phyloP scores from a whole-genome alignment of 2,113 vertebrate species.

The Cyanoramphus novaezelandiae region DNA sequence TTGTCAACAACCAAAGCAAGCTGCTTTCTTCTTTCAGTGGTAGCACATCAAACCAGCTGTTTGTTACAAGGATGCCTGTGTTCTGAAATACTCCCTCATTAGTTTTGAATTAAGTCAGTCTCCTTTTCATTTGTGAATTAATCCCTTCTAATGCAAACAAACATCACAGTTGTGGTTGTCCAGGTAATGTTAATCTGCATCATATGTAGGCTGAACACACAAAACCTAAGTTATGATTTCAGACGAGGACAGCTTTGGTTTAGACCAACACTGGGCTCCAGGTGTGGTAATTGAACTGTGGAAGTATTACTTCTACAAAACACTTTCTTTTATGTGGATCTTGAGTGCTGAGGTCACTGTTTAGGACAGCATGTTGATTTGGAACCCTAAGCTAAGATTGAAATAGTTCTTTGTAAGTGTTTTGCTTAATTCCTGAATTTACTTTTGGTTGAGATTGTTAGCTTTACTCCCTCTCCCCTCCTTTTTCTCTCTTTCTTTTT shows the following conservation, averaged over 20 bases:
- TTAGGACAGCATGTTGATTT: neutral
- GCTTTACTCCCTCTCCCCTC: neutral
- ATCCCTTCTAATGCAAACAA: conserved; percentile 21
- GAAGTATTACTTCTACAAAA: neutral
- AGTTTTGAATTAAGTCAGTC: conserved; percentile 30
- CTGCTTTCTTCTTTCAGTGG: neutral
- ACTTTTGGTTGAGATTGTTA: neutral
- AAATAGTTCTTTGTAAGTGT: conserved; percentile 6
- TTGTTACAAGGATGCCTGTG: neutral
- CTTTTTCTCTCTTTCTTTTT: neutral
- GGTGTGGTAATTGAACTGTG: neutral
- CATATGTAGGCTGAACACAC: neutral
- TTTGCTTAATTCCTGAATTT: neutral
- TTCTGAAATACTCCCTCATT: conserved; percentile 10
- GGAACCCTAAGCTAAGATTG: neutral
- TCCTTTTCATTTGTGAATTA: conserved; percentile 45
- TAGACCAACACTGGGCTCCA: neutral
- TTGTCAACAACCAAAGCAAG: neutral
- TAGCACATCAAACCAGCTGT: neutral
- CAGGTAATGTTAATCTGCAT: neutral
- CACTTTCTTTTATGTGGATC: conserved; percentile 3
- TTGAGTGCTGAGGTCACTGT: neutral
- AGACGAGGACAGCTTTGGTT: neutral
- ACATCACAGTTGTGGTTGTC: neutral
- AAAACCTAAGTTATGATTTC: neutral